These are phyloP conservation scores for Apis laboriosa DNA, from an alignment of 1,140 invertebrate species.

Conservation along the genomic window DNA sequence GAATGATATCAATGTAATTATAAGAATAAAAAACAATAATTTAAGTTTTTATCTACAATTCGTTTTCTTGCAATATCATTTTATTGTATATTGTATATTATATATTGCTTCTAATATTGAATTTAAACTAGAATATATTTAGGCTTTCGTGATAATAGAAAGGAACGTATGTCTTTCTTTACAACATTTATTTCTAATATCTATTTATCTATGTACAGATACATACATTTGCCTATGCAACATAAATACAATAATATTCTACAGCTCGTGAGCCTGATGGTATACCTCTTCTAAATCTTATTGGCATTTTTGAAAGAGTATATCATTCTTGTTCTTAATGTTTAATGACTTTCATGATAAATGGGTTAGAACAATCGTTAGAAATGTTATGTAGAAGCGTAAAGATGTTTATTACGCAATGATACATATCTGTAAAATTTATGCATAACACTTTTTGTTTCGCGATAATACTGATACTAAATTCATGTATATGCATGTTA, in stretches of 20 bases:
- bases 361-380: slow-evolving; percentile 14
- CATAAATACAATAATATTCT: slow-evolving; percentile 56
- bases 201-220: slow-evolving; percentile 65
- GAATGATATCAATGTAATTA: no score
- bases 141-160: not conserved
- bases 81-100: not conserved
- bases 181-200: slow-evolving; percentile 68
- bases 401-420: slow-evolving; percentile 41
- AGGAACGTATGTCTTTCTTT: slow-evolving; percentile 35
- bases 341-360: not conserved
- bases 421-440: slow-evolving; percentile 23
- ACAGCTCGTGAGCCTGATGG: slow-evolving; percentile 32
- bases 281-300: not conserved
- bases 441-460: slow-evolving; percentile 7
- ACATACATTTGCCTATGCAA: slow-evolving; percentile 60
- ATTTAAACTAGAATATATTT: not conserved
- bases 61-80: not conserved
- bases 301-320: slow-evolving; percentile 2
- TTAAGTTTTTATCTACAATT: no score
- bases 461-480: slow-evolving; percentile 17
- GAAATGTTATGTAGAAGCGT: slow-evolving; percentile 16
- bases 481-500: not conserved
- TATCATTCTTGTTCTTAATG: slow-evolving; percentile 1
- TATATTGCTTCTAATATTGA: not conserved
- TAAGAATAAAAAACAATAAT: no score